Evolutionary conservation across 92 coral and sea anemone genomes (phyloP).

Genomic region (Epizoanthus illoricatus): DNA sequence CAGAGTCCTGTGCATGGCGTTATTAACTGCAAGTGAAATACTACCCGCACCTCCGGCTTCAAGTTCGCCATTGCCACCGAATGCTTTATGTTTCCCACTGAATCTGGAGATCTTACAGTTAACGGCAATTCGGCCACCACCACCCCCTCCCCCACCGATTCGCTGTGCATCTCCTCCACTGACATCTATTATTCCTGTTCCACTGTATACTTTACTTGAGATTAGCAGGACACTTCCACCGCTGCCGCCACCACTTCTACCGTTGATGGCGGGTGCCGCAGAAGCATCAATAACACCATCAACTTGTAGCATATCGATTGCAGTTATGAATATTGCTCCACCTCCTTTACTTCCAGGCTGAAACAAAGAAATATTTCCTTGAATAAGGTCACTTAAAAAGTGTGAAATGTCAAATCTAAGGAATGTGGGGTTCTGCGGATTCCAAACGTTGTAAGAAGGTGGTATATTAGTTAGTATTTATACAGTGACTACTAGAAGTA

Average conservation of each 20-base stretch:
- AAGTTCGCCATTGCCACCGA: constrained; percentile 56
- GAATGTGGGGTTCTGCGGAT: background rate
- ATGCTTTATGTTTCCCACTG: constrained; percentile 48
- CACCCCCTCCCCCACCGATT: constrained; percentile 73
- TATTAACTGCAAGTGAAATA: constrained; percentile 45
- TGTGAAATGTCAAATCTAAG: background rate
- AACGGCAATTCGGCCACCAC: constrained; percentile 65
- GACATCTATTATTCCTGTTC: constrained; percentile 56
- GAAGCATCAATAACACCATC: constrained; percentile 73
- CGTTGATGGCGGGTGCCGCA: constrained; percentile 41
- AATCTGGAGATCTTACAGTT: constrained; percentile 52
- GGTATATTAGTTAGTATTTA: background rate
- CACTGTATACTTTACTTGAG: constrained; percentile 50
- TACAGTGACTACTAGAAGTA: background rate
- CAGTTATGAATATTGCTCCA: constrained; percentile 56
- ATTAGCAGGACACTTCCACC: constrained; percentile 62
- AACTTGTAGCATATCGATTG: constrained; percentile 48
- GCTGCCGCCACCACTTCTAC: constrained; percentile 72
- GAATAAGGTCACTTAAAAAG: background rate
- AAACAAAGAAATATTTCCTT: background rate
- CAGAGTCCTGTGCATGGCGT: constrained; percentile 33
- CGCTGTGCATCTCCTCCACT: constrained; percentile 58
- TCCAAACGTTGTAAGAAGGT: too few species aligned
- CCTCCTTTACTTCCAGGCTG: constrained; percentile 77
- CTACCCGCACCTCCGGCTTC: constrained; percentile 79